Evolutionary conservation across 2,113 vertebrate genomes (phyloP), one percentile per base, ranked within the genome.

Genomic region (Dromiciops gliroides): DNA sequence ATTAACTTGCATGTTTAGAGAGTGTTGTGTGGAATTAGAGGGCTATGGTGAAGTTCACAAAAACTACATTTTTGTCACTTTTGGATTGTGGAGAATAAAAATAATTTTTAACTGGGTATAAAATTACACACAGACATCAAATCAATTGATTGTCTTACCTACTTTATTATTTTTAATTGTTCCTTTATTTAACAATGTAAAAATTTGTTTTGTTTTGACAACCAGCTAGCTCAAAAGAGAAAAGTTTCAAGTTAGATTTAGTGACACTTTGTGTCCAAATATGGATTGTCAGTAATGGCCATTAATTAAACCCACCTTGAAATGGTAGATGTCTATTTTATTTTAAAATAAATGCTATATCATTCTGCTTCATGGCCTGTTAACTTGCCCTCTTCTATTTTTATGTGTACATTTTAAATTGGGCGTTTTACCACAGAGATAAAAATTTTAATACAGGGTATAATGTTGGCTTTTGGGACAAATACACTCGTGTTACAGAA

Each of bases 351-450:
- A 96, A 93, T 93, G 92, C 67, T 96, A 47, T 95, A 92, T 96
- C 96, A 95, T 96, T 97, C 90, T 96, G 94, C 94, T 97, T 96
- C 97, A 94, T 93, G 96, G 94, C 94, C 95, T 97, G 92, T 97
- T 96, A 97, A 95, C 94, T 97, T 94, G 94, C 89, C 93, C 95
- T 96, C 67, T 75, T 94, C 95, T 97, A 91, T 95, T 97, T 97
- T 97, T 95, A 95, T 97, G 91, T 95, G 93, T 98, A 93, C 96
- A 94, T 97, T 97, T 97, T 97, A 97, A 98, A 95, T 94, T 95
- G 96, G 95, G 91, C 50, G 0, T 96, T 96, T 97, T 97, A 95
- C 95, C 96, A 96, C 51, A 75, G 93, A 96, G 96, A 94, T 96
- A 96, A 97, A 91, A 89, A 67, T 97, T 97, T 94, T 96, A 97